Conservation (phyloP, 1,140 invertebrate genomes). For the Drosophila bocki region DNA sequence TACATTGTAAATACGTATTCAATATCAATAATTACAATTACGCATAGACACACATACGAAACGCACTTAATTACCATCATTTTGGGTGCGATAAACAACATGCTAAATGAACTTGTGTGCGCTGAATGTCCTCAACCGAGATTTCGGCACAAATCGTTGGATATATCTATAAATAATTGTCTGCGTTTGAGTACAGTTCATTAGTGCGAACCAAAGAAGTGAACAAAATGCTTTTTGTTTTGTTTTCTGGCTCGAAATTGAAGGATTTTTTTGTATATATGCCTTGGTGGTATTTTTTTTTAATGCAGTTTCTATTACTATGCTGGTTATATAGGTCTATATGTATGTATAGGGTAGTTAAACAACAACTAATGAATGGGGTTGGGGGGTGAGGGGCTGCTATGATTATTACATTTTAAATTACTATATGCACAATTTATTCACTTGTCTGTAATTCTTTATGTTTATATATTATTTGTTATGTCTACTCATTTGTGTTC, state of each 20-base stretch:
- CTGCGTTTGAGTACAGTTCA: slow-evolving; percentile 66
- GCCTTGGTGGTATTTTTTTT: slow-evolving; percentile 52
- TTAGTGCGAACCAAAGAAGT: slow-evolving; percentile 53
- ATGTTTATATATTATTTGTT: slow-evolving; percentile 43
- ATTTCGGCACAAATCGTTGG: slow-evolving; percentile 24
- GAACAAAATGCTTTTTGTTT: slow-evolving; percentile 3
- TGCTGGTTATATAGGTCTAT: slow-evolving; percentile 22
- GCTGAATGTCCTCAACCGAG: slow-evolving; percentile 8
- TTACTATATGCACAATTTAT: slow-evolving; percentile 79
- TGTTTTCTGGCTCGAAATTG: slow-evolving; percentile 56
- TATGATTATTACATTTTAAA: slow-evolving; percentile 59
- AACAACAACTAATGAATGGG: slow-evolving; percentile 70
- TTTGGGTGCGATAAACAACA: slow-evolving; percentile 73
- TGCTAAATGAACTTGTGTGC: slow-evolving; percentile 50
- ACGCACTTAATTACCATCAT: slow-evolving; percentile 50
- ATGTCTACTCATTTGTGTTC: slow-evolving; percentile 52
- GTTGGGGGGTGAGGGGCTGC: slow-evolving; percentile 12
- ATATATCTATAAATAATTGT: slow-evolving; percentile 56
- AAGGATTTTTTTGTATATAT: slow-evolving; percentile 67
- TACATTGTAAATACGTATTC: slow-evolving; percentile 81
- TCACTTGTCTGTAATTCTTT: slow-evolving; percentile 53
- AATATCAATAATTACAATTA: slow-evolving; percentile 81
- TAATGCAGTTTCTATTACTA: slow-evolving; percentile 39
- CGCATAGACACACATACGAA: slow-evolving; percentile 73
- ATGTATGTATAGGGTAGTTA: slow-evolving; percentile 22